Percentiles rank a stretch among this genome's conserved stretches.
Conservation (phyloP, 1,140 invertebrate genomes). For the Diachasmimorpha longicaudata region DNA sequence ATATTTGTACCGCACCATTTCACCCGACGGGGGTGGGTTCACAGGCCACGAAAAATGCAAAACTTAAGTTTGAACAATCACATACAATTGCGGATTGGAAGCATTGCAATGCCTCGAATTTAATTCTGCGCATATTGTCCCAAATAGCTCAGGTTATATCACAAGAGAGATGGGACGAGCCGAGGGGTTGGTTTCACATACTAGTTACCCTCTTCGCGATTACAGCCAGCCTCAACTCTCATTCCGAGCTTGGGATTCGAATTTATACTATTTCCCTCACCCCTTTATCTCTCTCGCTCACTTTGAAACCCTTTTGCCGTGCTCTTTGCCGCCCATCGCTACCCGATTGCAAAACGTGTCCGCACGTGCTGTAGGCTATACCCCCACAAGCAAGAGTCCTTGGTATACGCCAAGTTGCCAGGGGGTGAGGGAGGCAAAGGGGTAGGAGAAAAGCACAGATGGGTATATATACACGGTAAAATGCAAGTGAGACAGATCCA, state of each 20-base stretch:
- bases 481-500: constrained; percentile 18
- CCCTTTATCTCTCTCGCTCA: neutral
- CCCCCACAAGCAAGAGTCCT: neutral
- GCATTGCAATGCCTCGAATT: neutral
- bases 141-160: neutral
- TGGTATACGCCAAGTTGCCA: neutral
- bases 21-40: too few species aligned
- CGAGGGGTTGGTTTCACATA: neutral
- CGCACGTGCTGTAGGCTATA: constrained; percentile 36
- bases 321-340: neutral
- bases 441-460: neutral
- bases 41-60: too few species aligned
- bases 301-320: neutral
- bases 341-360: constrained; percentile 35
- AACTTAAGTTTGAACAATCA: too few species aligned
- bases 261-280: neutral
- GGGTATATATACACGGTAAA: neutral
- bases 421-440: neutral
- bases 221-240: neutral
- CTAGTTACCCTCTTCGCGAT: constrained; percentile 10
- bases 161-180: neutral
- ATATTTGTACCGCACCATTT: too few species aligned
- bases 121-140: too few species aligned
- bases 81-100: too few species aligned
- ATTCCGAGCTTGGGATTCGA: constrained; percentile 14